These are phyloP conservation scores for Gallinago undulata DNA, from an alignment of 2,113 vertebrate genomes.

Conservation along the genomic window DNA sequence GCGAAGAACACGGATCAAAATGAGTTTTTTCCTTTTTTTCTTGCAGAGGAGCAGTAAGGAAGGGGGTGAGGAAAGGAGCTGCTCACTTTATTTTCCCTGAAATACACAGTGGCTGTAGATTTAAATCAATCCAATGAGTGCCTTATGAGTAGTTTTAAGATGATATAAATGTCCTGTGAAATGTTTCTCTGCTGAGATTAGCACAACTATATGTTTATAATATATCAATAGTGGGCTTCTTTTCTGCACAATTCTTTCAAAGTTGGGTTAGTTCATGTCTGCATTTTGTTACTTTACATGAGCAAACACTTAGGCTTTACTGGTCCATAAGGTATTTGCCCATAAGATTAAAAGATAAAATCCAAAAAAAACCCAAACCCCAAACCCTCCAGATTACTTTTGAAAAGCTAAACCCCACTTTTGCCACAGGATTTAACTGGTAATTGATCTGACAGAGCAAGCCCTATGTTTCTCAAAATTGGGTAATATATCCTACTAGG, in stretches of 20 bases:
- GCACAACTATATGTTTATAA: neutral
- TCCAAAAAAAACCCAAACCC: neutral
- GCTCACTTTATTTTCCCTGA: neutral
- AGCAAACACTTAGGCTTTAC: neutral
- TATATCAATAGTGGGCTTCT: neutral
- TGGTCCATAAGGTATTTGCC: neutral
- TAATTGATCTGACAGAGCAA: neutral
- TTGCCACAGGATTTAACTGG: neutral
- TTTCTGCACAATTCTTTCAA: neutral
- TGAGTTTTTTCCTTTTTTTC: constrained; percentile 4
- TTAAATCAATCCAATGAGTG: neutral
- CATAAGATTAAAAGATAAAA: neutral
- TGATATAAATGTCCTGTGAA: neutral
- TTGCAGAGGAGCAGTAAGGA: neutral
- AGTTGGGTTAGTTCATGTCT: neutral
- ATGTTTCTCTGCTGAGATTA: neutral
- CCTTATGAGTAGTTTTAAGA: neutral
- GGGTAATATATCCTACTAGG: neutral
- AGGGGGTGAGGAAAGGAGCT: neutral
- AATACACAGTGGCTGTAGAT: neutral
- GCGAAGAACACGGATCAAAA: neutral
- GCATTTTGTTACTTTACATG: neutral
- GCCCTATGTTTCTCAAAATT: neutral
- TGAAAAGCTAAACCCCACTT: neutral
- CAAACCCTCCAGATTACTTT: neutral